Conservation (phyloP, 1,140 invertebrate genomes). For the Neodiprion fabricii region DNA sequence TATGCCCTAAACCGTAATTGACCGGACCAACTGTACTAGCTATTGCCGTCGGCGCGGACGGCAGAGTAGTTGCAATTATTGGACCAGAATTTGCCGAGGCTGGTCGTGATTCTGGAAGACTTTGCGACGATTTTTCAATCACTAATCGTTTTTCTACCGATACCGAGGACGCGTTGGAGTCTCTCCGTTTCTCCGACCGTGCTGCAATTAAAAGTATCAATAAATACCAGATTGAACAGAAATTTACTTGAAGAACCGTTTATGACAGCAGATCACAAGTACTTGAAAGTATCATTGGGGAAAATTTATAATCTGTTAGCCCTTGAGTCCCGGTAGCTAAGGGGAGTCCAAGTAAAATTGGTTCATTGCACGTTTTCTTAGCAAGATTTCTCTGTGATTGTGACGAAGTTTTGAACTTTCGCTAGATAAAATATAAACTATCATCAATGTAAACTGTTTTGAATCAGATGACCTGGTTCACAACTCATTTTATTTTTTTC, state of each 20-base stretch:
- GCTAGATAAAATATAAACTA: no score
- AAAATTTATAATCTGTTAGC: background rate
- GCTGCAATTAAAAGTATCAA: slow-evolving; percentile 33
- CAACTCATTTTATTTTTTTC: no score
- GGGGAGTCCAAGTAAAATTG: no score
- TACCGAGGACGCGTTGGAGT: slow-evolving; percentile 57
- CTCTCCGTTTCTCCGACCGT: slow-evolving; percentile 56
- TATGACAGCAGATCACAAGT: background rate
- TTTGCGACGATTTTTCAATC: slow-evolving; percentile 52
- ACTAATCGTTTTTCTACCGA: slow-evolving; percentile 56
- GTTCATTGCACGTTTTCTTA: no score
- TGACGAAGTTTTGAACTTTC: no score
- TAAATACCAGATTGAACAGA: background rate
- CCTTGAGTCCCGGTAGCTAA: no score
- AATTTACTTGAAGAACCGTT: background rate
- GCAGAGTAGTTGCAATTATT: slow-evolving; percentile 44
- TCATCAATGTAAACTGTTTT: no score
- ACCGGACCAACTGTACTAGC: slow-evolving; percentile 60
- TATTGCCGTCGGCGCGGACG: slow-evolving; percentile 46
- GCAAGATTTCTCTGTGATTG: no score
- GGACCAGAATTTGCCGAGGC: slow-evolving; percentile 56
- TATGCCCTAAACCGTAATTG: slow-evolving; percentile 72
- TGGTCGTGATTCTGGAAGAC: slow-evolving; percentile 53
- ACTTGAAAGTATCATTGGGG: background rate
- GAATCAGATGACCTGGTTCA: no score